Percentiles rank a stretch among this genome's conserved stretches.
phyloP scores from a whole-genome alignment of 1,140 invertebrate genomes.

The Drosophila lacertosa region DNA sequence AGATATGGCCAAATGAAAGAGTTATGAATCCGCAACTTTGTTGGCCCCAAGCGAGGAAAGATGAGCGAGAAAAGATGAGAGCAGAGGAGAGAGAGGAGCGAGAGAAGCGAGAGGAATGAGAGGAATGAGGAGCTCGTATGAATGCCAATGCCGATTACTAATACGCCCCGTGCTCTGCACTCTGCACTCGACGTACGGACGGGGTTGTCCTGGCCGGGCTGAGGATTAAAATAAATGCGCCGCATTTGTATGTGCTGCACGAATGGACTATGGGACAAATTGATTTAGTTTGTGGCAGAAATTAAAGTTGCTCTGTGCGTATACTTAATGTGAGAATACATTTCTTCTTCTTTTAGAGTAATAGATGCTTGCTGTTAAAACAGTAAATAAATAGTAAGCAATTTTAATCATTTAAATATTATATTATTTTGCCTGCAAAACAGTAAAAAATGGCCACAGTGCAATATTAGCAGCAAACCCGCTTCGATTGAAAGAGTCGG shows the following conservation, averaged over 20 bases:
- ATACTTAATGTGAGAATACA: too few species aligned
- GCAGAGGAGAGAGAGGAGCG: background rate
- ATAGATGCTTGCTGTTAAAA: too few species aligned
- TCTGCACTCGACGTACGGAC: background rate
- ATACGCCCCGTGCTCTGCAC: slow-evolving; percentile 59
- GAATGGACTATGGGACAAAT: slow-evolving; percentile 7
- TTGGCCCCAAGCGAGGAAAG: slow-evolving; percentile 44
- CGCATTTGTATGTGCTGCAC: slow-evolving; percentile 76
- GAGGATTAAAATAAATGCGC: slow-evolving; percentile 78
- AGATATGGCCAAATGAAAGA: slow-evolving; percentile 81
- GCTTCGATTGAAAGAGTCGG: too few species aligned
- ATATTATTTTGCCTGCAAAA: too few species aligned
- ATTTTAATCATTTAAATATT: too few species aligned
- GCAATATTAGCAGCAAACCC: background rate
- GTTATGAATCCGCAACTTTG: slow-evolving; percentile 82
- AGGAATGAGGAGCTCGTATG: slow-evolving; percentile 39
- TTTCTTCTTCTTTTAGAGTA: too few species aligned
- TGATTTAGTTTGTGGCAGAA: too few species aligned
- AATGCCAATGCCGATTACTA: slow-evolving; percentile 77
- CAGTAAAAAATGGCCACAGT: too few species aligned
- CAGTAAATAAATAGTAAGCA: too few species aligned
- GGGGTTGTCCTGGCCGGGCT: slow-evolving; percentile 6
- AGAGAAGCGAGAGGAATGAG: background rate
- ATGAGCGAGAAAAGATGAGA: too few species aligned
- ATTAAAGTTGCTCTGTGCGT: too few species aligned